A percentile compares a stretch with the other conserved stretches of the same genome.
Conservation (phyloP, 2,888 invertebrate species). For the Meliscaeva auricollis region DNA sequence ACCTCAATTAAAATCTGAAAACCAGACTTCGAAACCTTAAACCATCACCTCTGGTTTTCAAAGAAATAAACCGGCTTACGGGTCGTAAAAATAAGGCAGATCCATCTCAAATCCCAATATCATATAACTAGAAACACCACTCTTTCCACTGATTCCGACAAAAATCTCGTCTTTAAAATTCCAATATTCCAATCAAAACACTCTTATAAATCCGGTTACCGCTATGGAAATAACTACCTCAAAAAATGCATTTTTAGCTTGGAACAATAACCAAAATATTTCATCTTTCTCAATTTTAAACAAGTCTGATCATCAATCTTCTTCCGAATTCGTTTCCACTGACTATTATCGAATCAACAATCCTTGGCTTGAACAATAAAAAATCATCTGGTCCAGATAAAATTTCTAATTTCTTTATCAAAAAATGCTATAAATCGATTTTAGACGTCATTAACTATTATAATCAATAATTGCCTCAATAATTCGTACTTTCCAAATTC, state of each 20-base stretch:
- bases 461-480: not conserved
- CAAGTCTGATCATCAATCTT: not conserved
- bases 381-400: not conserved
- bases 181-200: too few relatives aligned
- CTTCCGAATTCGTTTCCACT: not conserved
- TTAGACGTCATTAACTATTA: not conserved
- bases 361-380: not conserved
- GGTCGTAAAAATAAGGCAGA: too few relatives aligned
- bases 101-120: too few relatives aligned
- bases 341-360: not conserved
- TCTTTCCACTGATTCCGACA: too few relatives aligned
- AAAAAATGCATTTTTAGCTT: not conserved
- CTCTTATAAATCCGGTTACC: too few relatives aligned
- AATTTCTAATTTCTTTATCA: slow-evolving; percentile 1
- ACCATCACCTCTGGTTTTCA: too few relatives aligned
- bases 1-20: too few relatives aligned
- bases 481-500: slow-evolving; percentile 3
- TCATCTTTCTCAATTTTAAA: not conserved
- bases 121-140: too few relatives aligned
- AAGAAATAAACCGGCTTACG: too few relatives aligned
- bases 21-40: too few relatives aligned
- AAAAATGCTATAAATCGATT: not conserved
- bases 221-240: not conserved
- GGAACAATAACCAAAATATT: not conserved
- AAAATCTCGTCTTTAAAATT: too few relatives aligned